These are phyloP conservation scores for Sceloporus tristichus DNA, from an alignment of 2,113 vertebrate species.

Conservation along the genomic window DNA sequence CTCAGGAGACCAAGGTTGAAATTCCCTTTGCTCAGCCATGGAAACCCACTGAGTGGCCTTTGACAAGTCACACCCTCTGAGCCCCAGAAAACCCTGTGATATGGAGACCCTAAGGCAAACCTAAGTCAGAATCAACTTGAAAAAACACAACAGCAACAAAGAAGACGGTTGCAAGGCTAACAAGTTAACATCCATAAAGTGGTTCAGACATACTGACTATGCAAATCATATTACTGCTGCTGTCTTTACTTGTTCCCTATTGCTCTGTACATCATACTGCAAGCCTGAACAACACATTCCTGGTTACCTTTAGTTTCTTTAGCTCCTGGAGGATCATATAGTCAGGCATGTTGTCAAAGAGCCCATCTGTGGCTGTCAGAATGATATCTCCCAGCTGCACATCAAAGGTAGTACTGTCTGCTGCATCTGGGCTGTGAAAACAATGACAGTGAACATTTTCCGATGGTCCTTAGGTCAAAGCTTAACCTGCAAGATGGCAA, in stretches of 20 bases:
- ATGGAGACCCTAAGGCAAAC: neutral
- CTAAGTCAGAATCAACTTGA: too few species aligned
- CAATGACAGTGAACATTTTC: neutral
- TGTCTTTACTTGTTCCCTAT: neutral
- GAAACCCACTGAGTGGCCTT: too few species aligned
- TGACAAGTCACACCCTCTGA: too few species aligned
- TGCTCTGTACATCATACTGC: neutral
- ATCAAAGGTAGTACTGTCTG: slow-evolving; percentile 96
- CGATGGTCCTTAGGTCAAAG: neutral
- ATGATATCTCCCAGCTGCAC: slow-evolving; percentile 98
- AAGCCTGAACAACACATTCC: neutral
- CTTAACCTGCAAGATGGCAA: neutral
- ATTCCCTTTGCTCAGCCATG: too few species aligned
- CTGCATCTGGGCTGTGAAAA: slow-evolving; percentile 90
- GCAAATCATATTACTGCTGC: neutral
- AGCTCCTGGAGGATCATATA: slow-evolving; percentile 99
- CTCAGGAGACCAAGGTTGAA: too few species aligned
- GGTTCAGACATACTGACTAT: neutral
- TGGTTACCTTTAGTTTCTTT: slow-evolving; percentile 93
- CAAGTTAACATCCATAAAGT: too few species aligned
- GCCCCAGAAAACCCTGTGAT: neutral
- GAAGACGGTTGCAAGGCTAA: neutral
- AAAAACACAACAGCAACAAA: too few species aligned
- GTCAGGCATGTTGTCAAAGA: slow-evolving; percentile 99
- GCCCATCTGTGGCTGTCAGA: slow-evolving; percentile 94